Base-by-base conservation (phyloP, 2,888 invertebrate species). In the Entomobrya multifasciata region DNA sequence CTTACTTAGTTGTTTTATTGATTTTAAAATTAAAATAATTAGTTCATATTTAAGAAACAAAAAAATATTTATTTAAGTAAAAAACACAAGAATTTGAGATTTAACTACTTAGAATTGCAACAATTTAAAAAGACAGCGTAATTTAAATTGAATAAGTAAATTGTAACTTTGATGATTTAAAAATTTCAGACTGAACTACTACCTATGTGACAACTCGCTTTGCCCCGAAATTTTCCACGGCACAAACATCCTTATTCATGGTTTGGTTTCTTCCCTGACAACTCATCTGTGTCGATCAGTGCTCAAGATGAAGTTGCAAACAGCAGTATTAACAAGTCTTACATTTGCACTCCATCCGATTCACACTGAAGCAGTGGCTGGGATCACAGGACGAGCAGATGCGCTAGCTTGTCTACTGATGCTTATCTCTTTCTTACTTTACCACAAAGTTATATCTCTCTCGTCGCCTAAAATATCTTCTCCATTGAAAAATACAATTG, bases 331-430 rank as follows among this genome's bases (percentile, higher is more conserved):
- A 13, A 95, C 96, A 0, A 95, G 96, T 30, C 92, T 95, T 60
- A 93, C 97, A 90, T 97, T 97, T 92, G 96, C 97, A 3, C 94
- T 95, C 2, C 97, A 97, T 92, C 97, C 97, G 17, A 94, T 97
- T 88, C 97, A 97, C 92, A 96, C 97, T 0, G 97, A 97, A 93
- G 97, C 97, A 92, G 97, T 97, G 92, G 95, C 97, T 0, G 97
- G 96, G 82, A 95, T 97, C 87, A 97, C 97, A 0, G 97, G 97
- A 0, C 93, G 97, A 91, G 97, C 97, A 4, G 97, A 97, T 92
- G 95, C 97, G 2, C 93, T 97, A 86, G 96, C 97, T 4, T 96
- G 96, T 91, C 94, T 96, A 65, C 96, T 97, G 93, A 97, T 96
- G 93, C 94, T 97, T 8, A 93, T 96, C 86, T 96, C 97, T 0